Evolutionary conservation across 1,140 invertebrate genomes (phyloP), one percentile per base, ranked within the genome.

Genomic region (Scaptomyza pallida): DNA sequence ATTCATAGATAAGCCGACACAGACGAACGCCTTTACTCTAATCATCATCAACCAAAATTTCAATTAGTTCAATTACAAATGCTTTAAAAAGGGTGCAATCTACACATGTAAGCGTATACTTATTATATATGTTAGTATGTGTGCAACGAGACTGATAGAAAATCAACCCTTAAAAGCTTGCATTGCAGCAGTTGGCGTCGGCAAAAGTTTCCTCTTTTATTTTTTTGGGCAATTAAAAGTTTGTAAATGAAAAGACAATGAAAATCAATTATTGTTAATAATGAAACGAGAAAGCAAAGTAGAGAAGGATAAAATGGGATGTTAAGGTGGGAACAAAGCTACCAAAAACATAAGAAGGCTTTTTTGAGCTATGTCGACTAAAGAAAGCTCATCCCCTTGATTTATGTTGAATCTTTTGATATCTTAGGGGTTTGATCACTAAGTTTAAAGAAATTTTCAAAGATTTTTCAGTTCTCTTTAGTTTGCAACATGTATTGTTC

Each of bases 201-300:
- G 43, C 8, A 62, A 63, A n/a, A 82, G 73, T 76, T 83, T 2
- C 0, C 6, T 26, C 6, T 26, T 2, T 75, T 83, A 5, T 4
- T 30, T 75, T 83, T 75, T n/a, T n/a, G n/a, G 40, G 79, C 79
- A 83, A 83, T 83, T 83, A 78, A 83, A 82, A 83, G 75, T 75
- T 83, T 43, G 33, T 54, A 72, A 72, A 67, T 62, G 43, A 70
- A 74, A 77, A 70, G 72, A 85, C 80, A 85, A 86, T 85, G 74
- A 80, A 85, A 77, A 86, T 86, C 80, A 86, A 86, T 85, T 86
- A 85, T 85, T 78, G 70, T 72, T 79, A 79, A 79, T 79, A 73
- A 70, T 48, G 67, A 61, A 41, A 57, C 44, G 26, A 30, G 26
- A 1, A 72, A 68, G 41, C 63, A 54, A 17, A 15, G n/a, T 19